Conservation (phyloP, 2,888 invertebrate genomes). For the Euplexia lucipara region DNA sequence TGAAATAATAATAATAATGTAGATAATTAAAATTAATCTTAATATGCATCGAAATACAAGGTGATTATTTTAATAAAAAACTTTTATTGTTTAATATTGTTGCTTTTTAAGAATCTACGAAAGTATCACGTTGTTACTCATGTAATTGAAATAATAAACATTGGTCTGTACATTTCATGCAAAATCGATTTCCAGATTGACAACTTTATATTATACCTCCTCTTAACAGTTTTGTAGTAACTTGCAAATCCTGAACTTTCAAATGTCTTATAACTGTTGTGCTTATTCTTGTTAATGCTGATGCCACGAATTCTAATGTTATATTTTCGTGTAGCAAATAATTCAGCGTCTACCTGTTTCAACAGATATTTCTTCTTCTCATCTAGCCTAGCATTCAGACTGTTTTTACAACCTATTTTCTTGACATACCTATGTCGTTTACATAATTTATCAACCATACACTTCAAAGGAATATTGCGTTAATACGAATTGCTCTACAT, state of each 20-base stretch:
- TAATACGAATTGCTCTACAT: constrained; percentile 51
- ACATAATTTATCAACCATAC: constrained; percentile 48
- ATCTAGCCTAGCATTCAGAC: constrained; percentile 36
- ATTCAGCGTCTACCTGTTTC: constrained; percentile 31
- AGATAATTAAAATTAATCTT: too few species aligned
- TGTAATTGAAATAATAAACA: too few species aligned
- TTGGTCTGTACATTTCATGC: too few species aligned
- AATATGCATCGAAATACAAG: too few species aligned
- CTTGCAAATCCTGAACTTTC: constrained; percentile 73
- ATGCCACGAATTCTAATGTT: constrained; percentile 25
- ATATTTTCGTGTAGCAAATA: constrained; percentile 30
- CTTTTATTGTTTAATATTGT: too few species aligned
- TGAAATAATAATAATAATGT: too few species aligned
- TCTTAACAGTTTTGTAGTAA: constrained; percentile 69
- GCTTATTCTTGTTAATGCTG: constrained; percentile 39
- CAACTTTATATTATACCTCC: too few species aligned
- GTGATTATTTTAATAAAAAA: too few species aligned
- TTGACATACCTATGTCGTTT: constrained; percentile 41
- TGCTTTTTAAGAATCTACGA: too few species aligned
- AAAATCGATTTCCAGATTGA: too few species aligned
- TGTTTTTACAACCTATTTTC: constrained; percentile 38
- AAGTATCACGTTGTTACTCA: too few species aligned
- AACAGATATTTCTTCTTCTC: constrained; percentile 20
- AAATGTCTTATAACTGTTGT: constrained; percentile 62
- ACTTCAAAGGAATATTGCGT: constrained; percentile 53